phyloP scores from a whole-genome alignment of 2,888 invertebrate genomes.

The Coenonympha glycerion region DNA sequence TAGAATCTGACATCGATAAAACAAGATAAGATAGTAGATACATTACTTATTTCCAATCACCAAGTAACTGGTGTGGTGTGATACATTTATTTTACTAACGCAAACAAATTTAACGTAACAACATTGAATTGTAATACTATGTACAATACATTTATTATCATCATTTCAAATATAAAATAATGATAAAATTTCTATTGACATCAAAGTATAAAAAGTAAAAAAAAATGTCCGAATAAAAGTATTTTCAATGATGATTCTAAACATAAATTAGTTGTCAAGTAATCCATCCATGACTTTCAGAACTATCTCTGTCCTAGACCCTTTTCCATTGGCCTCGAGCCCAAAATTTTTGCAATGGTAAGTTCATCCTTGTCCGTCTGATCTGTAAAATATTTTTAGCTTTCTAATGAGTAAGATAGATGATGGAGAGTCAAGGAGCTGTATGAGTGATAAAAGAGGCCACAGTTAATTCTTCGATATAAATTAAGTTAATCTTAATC shows the following conservation, averaged over 20 bases:
- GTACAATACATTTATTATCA: too few species aligned
- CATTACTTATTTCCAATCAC: conserved; percentile 9
- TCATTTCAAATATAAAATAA: too few species aligned
- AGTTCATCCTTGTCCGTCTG: background rate
- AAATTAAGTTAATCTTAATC: too few species aligned
- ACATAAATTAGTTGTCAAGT: background rate
- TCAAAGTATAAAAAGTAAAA: too few species aligned
- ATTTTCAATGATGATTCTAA: background rate
- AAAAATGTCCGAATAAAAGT: background rate
- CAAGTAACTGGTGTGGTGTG: background rate
- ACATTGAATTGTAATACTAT: too few species aligned
- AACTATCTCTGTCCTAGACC: conserved; percentile 11
- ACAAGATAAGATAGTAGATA: conserved; percentile 13
- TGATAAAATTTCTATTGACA: too few species aligned
- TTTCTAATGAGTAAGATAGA: background rate
- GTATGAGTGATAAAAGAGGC: too few species aligned
- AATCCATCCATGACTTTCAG: background rate
- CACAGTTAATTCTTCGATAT: too few species aligned
- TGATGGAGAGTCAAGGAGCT: background rate
- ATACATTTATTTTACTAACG: background rate
- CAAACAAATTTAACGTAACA: too few species aligned
- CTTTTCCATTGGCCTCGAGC: conserved; percentile 15
- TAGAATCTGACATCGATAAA: conserved; percentile 9
- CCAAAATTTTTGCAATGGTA: conserved; percentile 7
- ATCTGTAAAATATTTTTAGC: background rate